Percentiles rank a stretch among this genome's conserved stretches.
These are phyloP conservation scores for Oncorhynchus kisutch DNA, from an alignment of 2,113 vertebrate genomes.

Conservation along the genomic window DNA sequence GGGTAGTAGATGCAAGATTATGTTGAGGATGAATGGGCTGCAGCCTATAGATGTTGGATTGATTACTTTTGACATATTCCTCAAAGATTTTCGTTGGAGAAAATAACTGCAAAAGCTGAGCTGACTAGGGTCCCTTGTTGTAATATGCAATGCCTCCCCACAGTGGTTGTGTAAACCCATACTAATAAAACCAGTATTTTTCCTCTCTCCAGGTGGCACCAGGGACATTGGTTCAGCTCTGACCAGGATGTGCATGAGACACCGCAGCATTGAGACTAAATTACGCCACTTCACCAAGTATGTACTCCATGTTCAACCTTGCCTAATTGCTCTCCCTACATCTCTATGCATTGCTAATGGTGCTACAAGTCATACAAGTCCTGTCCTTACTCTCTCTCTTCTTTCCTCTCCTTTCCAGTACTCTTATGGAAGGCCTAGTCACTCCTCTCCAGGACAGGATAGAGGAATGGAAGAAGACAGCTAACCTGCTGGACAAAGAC, in stretches of 20 bases:
- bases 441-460: constrained; percentile 94
- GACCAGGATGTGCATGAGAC: constrained; percentile 98
- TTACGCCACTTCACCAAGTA: constrained; percentile 97
- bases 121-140: neutral
- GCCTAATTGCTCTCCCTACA: constrained; percentile 10
- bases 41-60: too few relatives aligned
- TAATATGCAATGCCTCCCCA: neutral
- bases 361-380: constrained; percentile 22
- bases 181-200: neutral
- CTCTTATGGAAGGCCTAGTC: constrained; percentile 94
- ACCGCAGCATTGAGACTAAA: constrained; percentile 97
- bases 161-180: neutral
- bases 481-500: constrained; percentile 96
- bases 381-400: constrained; percentile 19
- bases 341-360: constrained; percentile 9
- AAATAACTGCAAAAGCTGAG: neutral
- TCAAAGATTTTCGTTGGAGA: neutral
- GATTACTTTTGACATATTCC: neutral
- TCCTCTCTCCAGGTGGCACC: constrained; percentile 84
- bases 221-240: constrained; percentile 94
- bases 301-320: constrained; percentile 39
- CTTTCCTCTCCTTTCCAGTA: constrained; percentile 62
- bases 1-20: neutral
- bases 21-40: neutral
- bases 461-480: constrained; percentile 97